These are phyloP conservation scores for Hippolais icterina DNA, from an alignment of 2,113 vertebrate genomes.

Conservation along the genomic window DNA sequence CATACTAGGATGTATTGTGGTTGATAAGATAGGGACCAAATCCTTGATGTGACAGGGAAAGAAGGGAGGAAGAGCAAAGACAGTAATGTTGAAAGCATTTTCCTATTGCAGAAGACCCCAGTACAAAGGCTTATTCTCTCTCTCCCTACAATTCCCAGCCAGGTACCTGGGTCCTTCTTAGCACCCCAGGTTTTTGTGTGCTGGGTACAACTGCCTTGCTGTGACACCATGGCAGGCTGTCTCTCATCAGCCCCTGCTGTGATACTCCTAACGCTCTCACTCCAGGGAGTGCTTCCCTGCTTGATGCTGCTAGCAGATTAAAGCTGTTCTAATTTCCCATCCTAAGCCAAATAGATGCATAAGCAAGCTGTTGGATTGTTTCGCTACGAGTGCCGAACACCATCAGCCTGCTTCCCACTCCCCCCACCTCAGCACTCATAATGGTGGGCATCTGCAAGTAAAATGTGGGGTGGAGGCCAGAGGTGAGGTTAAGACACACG, in stretches of 20 bases:
- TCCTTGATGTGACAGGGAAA: background rate
- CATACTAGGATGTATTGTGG: background rate
- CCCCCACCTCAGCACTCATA: slow-evolving; percentile 13
- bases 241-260: slow-evolving; percentile 65
- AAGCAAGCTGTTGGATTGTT: slow-evolving; percentile 79
- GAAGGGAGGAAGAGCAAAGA: background rate
- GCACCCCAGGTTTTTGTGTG: slow-evolving; percentile 11
- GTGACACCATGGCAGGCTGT: slow-evolving; percentile 10
- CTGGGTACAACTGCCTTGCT: background rate
- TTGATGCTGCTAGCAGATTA: slow-evolving; percentile 75
- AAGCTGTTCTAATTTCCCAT: slow-evolving; percentile 79
- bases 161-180: background rate
- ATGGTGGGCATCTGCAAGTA: slow-evolving; percentile 64
- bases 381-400: background rate
- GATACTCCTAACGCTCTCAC: slow-evolving; percentile 61
- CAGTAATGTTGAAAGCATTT: background rate
- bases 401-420: background rate
- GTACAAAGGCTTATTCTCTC: background rate
- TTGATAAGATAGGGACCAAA: background rate
- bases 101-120: background rate
- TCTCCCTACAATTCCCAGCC: background rate
- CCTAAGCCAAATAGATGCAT: slow-evolving; percentile 79
- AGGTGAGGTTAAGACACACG: slow-evolving; percentile 6
- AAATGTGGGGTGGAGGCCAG: slow-evolving; percentile 36
- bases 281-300: slow-evolving; percentile 73